Percentiles rank a stretch among this genome's conserved stretches.
These are phyloP conservation scores for Spisula solida DNA, from an alignment of 2,888 invertebrate species.

Conservation along the genomic window DNA sequence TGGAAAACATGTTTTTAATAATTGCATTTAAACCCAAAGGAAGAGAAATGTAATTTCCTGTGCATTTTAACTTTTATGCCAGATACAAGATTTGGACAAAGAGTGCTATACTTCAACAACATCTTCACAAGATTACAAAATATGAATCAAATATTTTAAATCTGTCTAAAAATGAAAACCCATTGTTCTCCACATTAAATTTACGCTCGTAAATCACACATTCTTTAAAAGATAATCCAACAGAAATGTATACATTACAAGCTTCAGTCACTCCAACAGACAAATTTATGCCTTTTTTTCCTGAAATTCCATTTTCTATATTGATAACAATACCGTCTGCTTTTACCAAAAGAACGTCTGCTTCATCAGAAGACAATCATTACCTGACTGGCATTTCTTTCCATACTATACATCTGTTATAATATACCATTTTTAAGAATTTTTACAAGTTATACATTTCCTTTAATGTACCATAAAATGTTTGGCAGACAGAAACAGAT, in stretches of 20 bases:
- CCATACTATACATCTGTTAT: background rate
- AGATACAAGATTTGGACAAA: too few relatives aligned
- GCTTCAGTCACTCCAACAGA: background rate
- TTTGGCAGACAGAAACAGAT: background rate
- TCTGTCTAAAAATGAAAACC: background rate
- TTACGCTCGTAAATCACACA: background rate
- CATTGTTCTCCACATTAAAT: background rate
- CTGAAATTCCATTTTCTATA: constrained; percentile 9
- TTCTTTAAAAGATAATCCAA: constrained; percentile 13
- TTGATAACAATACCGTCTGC: background rate
- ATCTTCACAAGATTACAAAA: too few relatives aligned
- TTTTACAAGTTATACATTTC: background rate
- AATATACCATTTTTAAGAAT: background rate
- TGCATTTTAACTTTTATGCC: too few relatives aligned
- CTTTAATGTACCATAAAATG: background rate
- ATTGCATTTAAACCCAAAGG: too few relatives aligned
- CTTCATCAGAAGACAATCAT: background rate
- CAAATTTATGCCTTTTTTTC: constrained; percentile 24
- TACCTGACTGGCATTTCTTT: background rate
- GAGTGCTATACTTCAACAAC: too few relatives aligned
- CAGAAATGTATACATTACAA: background rate
- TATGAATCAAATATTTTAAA: background rate
- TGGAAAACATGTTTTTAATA: too few relatives aligned
- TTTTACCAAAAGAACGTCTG: background rate
- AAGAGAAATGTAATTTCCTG: too few relatives aligned